Conservation (phyloP, 1,140 invertebrate species). For the Macrotrachela quadricornifera region DNA sequence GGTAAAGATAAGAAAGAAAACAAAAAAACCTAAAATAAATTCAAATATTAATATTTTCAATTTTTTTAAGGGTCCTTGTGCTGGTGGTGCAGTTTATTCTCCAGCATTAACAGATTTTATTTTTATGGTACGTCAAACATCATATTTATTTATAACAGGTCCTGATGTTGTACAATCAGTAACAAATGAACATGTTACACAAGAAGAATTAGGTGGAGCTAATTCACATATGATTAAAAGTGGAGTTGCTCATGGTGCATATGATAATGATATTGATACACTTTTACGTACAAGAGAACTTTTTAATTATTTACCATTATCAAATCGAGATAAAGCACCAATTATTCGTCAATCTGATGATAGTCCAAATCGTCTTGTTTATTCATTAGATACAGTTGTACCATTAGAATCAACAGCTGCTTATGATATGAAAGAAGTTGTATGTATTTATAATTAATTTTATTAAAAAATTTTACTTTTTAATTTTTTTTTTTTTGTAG, state of each 20-base stretch:
- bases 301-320: constrained; percentile 42
- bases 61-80: not conserved
- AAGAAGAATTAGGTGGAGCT: constrained; percentile 48
- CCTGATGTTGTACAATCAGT: constrained; percentile 53
- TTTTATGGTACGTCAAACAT: constrained; percentile 50
- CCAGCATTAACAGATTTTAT: constrained; percentile 54
- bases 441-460: no score
- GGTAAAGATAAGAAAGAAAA: constrained; percentile 12
- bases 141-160: constrained; percentile 52
- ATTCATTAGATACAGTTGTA: constrained; percentile 42
- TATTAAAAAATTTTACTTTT: no score
- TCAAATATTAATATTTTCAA: not conserved
- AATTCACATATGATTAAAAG: constrained; percentile 46
- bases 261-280: constrained; percentile 48
- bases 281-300: constrained; percentile 40
- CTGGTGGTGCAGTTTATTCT: constrained; percentile 46
- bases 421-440: constrained; percentile 47
- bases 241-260: constrained; percentile 46
- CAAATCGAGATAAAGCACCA: constrained; percentile 39
- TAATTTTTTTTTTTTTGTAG: no score
- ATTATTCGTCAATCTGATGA: constrained; percentile 39
- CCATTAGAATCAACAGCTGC: constrained; percentile 43
- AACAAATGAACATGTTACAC: constrained; percentile 49
- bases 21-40: no score
- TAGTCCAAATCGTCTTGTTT: constrained; percentile 37